Evolutionary conservation across 2,113 vertebrate species (phyloP).

Genomic region (Columba livia): DNA sequence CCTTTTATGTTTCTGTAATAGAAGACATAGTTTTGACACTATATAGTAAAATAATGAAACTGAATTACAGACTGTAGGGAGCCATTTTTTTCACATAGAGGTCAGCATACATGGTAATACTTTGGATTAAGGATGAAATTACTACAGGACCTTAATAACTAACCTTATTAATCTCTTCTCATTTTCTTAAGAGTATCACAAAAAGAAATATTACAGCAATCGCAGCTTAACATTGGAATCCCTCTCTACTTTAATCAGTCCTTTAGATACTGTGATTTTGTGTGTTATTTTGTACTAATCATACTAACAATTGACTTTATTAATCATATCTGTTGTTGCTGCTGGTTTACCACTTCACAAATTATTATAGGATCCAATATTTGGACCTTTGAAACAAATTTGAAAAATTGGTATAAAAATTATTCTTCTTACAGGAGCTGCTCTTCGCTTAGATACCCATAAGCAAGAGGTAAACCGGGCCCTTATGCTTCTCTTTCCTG

Average conservation of each 20-base stretch:
- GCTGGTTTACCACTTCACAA: background rate
- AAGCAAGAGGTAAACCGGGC: background rate
- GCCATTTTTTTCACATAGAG: background rate
- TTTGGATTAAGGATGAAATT: slow-evolving; percentile 42
- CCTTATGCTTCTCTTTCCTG: background rate
- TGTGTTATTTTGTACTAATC: background rate
- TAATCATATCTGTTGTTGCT: background rate
- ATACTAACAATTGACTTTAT: background rate
- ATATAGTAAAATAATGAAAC: background rate
- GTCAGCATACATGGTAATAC: background rate
- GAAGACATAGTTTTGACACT: background rate
- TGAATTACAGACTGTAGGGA: background rate
- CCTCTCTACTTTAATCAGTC: background rate
- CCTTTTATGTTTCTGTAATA: background rate
- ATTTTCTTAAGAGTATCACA: slow-evolving; percentile 18
- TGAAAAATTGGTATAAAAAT: background rate
- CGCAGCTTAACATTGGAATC: background rate
- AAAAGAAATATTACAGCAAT: background rate
- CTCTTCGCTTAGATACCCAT: background rate
- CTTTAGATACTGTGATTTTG: background rate
- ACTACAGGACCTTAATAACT: background rate
- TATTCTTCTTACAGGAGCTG: background rate
- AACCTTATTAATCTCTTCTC: slow-evolving; percentile 36
- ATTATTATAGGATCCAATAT: background rate
- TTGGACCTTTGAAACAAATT: background rate